Conservation (phyloP, 2,797 vertebrate species). For the Phrynocephalus vlangalii region DNA sequence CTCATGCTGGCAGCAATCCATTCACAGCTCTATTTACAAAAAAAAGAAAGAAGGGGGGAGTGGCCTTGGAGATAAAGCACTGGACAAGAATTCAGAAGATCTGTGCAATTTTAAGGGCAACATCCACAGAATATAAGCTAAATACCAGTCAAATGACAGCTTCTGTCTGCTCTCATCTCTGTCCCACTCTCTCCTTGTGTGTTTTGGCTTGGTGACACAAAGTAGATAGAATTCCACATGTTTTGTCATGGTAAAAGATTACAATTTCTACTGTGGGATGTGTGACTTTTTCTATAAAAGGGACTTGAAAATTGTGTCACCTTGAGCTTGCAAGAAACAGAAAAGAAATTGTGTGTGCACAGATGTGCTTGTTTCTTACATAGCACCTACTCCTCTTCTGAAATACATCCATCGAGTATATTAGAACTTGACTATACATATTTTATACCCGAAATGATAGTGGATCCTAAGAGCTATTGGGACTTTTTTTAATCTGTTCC, state of each 20-base stretch:
- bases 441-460: background rate
- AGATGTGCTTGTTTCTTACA: background rate
- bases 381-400: background rate
- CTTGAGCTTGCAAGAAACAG: background rate
- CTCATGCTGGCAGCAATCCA: conserved; percentile 4
- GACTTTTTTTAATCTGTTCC: background rate
- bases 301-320: background rate
- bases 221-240: background rate
- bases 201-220: background rate
- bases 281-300: background rate
- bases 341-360: background rate
- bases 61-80: background rate
- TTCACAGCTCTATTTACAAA: fast-evolving
- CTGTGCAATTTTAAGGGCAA: background rate
- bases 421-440: background rate
- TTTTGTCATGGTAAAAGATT: background rate
- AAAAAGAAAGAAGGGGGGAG: background rate
- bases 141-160: background rate
- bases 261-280: background rate
- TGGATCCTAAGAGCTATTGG: background rate
- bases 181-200: too few relatives aligned
- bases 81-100: conserved; percentile 7
- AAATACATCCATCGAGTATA: background rate
- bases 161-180: background rate
- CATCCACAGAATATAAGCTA: background rate